Evolutionary conservation across 2,888 invertebrate genomes (phyloP).

Genomic region (Acanthococcus lagerstroemiae): DNA sequence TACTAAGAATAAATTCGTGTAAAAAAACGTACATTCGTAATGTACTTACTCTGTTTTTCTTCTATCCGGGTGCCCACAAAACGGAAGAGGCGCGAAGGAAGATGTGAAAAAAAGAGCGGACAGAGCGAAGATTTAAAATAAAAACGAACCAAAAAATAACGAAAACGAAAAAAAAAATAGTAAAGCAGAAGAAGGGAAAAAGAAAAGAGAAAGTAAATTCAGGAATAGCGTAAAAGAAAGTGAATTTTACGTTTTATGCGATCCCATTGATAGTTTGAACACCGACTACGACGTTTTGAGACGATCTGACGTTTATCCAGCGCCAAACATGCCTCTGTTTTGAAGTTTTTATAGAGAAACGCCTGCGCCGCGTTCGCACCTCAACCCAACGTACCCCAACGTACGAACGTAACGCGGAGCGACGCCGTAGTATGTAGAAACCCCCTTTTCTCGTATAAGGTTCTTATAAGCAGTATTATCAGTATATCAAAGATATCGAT

Average conservation of each 20-base stretch:
- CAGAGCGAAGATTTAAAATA: neutral
- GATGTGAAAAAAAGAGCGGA: neutral
- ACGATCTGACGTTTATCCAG: slow-evolving; percentile 28
- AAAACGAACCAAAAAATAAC: neutral
- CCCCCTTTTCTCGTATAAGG: slow-evolving; percentile 15
- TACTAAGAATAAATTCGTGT: no score
- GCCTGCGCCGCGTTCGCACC: slow-evolving; percentile 25
- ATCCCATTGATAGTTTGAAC: slow-evolving; percentile 30
- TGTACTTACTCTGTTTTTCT: no score
- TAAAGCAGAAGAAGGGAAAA: neutral
- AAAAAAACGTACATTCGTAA: no score
- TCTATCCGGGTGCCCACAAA: no score
- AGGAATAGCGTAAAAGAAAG: slow-evolving; percentile 30
- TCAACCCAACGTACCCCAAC: slow-evolving; percentile 21
- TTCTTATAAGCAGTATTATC: slow-evolving; percentile 29
- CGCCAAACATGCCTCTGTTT: slow-evolving; percentile 18
- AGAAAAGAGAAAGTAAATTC: slow-evolving; percentile 18
- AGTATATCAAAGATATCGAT: slow-evolving; percentile 30
- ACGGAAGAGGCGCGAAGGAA: no score
- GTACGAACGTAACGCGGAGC: slow-evolving; percentile 13
- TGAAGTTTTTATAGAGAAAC: slow-evolving; percentile 14
- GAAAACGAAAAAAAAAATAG: slow-evolving; percentile 8
- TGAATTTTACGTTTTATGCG: slow-evolving; percentile 30
- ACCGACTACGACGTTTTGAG: slow-evolving; percentile 29
- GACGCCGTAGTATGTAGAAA: slow-evolving; percentile 10